Base-by-base conservation (phyloP, 2,888 invertebrate genomes). In the Sarcophaga rosellei region DNA sequence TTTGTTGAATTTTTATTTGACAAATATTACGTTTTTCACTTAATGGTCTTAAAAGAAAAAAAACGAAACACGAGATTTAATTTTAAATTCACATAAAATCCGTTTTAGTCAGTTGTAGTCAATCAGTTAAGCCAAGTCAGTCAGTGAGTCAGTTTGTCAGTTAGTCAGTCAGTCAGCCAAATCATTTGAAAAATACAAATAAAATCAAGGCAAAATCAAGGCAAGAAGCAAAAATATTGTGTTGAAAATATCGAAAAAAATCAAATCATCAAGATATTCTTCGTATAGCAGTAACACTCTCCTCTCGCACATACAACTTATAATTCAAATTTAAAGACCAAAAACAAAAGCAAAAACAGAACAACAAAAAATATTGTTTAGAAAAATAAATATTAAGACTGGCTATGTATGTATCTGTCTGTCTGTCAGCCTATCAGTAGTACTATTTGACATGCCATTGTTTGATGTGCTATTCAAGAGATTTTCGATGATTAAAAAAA, bases 391-490 rank as follows among this genome's bases (percentile, higher is more conserved):
- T 81, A 66, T 81, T 81, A 23, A 81, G 57, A 53, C 53, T 53
- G 53, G 17, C 53, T 15, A 6, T 35, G 35, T 35, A n/a, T n/a
- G 8, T 35, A 0, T 35, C 6, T 6, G 6, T 35, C 25, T 1
- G 35, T 47, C 47, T 47, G 47, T 47, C 4, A 1, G 47, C 3
- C 35, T 35, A 35, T 35, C 47, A 15, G 47, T 53, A 53, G 17
- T 53, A 53, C 81, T 25, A 76, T 69, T 76, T 81, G 81, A 75
- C 63, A 81, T 76, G 75, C 70, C 75, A 76, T 81, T 81, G 75
- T 81, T 75, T 63, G 62, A n/a, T 72, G 57, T 47, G 47, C 5
- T 62, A 53, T 73, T 72, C 61, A 61, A 61, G 35, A 45, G 25
- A 68, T 68, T 73, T 68, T 73, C 47, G 25, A 68, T 61, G 61